Conservation (phyloP, 2,113 vertebrate genomes). For the Rutilus rutilus region DNA sequence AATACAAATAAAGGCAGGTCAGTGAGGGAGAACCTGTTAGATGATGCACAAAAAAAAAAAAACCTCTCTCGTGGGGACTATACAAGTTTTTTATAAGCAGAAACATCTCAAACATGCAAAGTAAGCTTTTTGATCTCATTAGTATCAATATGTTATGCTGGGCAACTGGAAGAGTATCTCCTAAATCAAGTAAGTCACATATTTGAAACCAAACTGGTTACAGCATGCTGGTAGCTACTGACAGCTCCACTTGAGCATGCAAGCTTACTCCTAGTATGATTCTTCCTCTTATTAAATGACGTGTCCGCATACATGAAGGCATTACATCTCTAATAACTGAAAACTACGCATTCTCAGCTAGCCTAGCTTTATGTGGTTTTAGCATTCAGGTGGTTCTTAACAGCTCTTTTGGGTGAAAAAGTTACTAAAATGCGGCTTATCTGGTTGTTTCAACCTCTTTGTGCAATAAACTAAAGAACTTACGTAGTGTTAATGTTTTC, state of each 20-base stretch:
- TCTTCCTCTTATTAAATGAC: not conserved
- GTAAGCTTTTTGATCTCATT: not conserved
- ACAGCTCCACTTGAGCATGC: not conserved
- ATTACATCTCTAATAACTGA: constrained; percentile 23
- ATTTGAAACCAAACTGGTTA: not conserved
- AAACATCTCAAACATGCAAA: not conserved
- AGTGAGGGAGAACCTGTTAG: not conserved
- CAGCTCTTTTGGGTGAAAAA: constrained; percentile 21
- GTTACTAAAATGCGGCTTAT: constrained; percentile 3
- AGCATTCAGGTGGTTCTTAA: constrained; percentile 30
- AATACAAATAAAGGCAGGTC: constrained; percentile 24
- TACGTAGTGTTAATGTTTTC: constrained; percentile 19
- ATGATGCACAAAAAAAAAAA: not conserved
- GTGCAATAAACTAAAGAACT: not conserved
- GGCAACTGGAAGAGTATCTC: not conserved
- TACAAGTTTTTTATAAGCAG: not conserved
- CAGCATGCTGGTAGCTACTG: constrained; percentile 10
- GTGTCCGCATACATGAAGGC: constrained; percentile 2
- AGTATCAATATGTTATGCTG: not conserved
- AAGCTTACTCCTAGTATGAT: not conserved
- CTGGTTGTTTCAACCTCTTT: not conserved
- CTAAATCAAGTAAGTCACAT: not conserved
- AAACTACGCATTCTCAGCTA: constrained; percentile 41
- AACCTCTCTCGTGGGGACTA: not conserved
- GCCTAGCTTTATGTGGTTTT: constrained; percentile 21